A percentile compares a stretch with the other conserved stretches of the same genome.
phyloP scores from a whole-genome alignment of 2,797 vertebrate genomes.

The Odontamblyopus rebecca region DNA sequence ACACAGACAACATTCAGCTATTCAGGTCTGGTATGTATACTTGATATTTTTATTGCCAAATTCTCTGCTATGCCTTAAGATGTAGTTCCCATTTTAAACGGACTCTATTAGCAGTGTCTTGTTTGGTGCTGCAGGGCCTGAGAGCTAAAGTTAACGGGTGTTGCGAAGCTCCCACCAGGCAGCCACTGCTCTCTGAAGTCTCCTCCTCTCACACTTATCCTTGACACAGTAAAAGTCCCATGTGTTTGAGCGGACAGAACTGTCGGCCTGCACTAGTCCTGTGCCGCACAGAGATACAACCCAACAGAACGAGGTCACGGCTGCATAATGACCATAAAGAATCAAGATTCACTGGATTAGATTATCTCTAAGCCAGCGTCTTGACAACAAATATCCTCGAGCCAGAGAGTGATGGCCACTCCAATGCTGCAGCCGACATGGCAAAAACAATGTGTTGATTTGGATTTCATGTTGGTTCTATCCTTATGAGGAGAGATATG shows the following conservation, averaged over 20 bases:
- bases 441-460: constrained; percentile 80
- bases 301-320: constrained; percentile 79
- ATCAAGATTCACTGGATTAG: constrained; percentile 74
- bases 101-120: constrained; percentile 68
- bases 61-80: neutral
- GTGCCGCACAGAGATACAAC: constrained; percentile 61
- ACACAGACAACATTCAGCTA: neutral
- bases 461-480: constrained; percentile 73
- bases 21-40: neutral
- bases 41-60: neutral
- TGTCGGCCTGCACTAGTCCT: constrained; percentile 52
- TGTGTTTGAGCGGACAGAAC: constrained; percentile 62
- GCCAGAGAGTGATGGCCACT: constrained; percentile 76
- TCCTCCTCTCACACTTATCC: constrained; percentile 59
- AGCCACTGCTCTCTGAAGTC: constrained; percentile 70
- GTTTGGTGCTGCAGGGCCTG: constrained; percentile 52
- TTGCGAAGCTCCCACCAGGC: constrained; percentile 71
- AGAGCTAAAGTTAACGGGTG: constrained; percentile 75
- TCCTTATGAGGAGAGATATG: constrained; percentile 72
- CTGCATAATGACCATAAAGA: constrained; percentile 78
- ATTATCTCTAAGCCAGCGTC: constrained; percentile 74
- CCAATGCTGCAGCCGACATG: constrained; percentile 73
- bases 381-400: constrained; percentile 79
- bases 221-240: constrained; percentile 62
- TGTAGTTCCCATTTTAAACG: constrained; percentile 29